Evolutionary conservation across 2,888 invertebrate genomes (phyloP).

Genomic region (Pseudeuparius sepicola): DNA sequence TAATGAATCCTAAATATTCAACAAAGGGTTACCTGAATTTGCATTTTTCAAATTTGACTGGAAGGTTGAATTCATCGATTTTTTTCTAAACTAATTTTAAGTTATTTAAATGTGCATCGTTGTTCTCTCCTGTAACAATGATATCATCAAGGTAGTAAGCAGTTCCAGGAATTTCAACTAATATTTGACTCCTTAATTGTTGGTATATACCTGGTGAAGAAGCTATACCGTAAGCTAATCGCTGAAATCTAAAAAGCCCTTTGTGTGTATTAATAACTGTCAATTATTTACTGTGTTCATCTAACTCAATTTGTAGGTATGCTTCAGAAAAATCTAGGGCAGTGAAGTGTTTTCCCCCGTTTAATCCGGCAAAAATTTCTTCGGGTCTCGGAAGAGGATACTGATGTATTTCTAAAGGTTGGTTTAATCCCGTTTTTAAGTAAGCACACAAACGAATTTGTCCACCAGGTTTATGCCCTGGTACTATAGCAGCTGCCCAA

Average conservation of each 20-base stretch:
- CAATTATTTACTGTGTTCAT: constrained; percentile 1
- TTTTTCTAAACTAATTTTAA: not conserved
- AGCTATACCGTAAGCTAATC: constrained; percentile 3
- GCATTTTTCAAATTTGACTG: not conserved
- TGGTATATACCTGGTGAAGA: constrained; percentile 1
- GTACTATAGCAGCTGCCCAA: constrained; percentile 3
- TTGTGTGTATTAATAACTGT: constrained; percentile 3
- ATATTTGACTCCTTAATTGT: not conserved
- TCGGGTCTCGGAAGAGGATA: not conserved
- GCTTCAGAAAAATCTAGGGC: not conserved
- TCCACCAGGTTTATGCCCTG: not conserved
- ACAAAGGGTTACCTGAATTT: not conserved
- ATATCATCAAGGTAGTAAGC: no score
- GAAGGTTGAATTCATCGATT: not conserved
- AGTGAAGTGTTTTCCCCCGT: not conserved
- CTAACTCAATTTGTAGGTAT: constrained; percentile 6
- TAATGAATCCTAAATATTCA: constrained; percentile 2
- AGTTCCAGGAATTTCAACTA: not conserved
- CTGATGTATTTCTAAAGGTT: not conserved
- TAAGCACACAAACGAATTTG: constrained; percentile 2
- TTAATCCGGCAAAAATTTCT: constrained; percentile 3
- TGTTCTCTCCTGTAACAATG: not conserved
- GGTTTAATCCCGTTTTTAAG: constrained; percentile 4
- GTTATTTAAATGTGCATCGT: not conserved
- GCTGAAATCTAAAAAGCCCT: constrained; percentile 1